phyloP scores from a whole-genome alignment of 2,797 vertebrate species.

The Myoxocephalus aenaeus region DNA sequence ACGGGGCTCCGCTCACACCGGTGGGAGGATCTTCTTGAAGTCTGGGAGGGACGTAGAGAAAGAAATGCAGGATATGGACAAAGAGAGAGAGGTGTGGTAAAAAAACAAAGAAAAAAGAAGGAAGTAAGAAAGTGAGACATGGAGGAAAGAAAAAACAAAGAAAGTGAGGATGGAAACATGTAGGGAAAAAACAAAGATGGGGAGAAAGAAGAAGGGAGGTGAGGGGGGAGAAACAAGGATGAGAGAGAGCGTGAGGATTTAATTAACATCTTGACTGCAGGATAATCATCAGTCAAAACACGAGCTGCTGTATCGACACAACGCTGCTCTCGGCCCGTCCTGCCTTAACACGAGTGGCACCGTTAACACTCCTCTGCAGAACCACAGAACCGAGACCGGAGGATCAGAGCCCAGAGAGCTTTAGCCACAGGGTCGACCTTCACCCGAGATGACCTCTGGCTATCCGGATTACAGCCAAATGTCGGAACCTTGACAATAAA shows the following conservation, averaged over 20 bases:
- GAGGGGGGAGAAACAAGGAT: background rate
- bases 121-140: no score
- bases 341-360: slow-evolving; percentile 29
- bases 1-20: slow-evolving; percentile 97
- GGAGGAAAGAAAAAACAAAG: background rate
- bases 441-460: slow-evolving; percentile 22
- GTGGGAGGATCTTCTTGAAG: slow-evolving; percentile 99
- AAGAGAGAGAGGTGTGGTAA: background rate
- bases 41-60: slow-evolving; percentile 76
- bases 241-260: slow-evolving; percentile 25
- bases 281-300: slow-evolving; percentile 63
- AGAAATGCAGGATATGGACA: background rate
- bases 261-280: slow-evolving; percentile 63
- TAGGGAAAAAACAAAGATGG: no score
- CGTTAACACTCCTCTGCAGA: slow-evolving; percentile 21
- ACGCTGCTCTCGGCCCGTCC: slow-evolving; percentile 26
- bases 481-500: background rate
- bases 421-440: background rate
- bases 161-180: background rate
- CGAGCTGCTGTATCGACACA: slow-evolving; percentile 53
- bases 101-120: no score
- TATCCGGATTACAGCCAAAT: background rate
- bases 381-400: no score
- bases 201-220: background rate
- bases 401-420: no score